phyloP scores from a whole-genome alignment of 2,113 vertebrate species.

The Menidia beryllina region DNA sequence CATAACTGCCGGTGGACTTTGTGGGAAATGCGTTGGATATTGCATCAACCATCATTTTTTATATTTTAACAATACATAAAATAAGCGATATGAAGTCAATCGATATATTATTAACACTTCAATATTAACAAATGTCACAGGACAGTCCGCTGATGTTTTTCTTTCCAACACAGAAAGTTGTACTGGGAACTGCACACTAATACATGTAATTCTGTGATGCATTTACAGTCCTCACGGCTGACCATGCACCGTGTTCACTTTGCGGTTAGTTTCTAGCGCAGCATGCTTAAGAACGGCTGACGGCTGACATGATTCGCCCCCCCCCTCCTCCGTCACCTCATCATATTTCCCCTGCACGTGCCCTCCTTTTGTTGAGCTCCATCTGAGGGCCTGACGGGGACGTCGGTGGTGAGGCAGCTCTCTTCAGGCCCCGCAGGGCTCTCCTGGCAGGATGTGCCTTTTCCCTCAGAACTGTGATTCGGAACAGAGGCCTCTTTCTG shows the following conservation, averaged over 20 bases:
- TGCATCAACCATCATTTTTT: constrained; percentile 43
- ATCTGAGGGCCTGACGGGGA: constrained; percentile 11
- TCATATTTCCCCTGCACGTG: constrained; percentile 59
- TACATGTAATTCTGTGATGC: constrained; percentile 10
- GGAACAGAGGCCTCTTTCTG: constrained; percentile 29
- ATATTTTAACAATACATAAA: constrained; percentile 85
- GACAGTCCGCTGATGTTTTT: constrained; percentile 86
- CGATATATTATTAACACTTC: constrained; percentile 79
- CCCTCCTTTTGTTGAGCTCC: constrained; percentile 41
- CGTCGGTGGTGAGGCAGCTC: constrained; percentile 15
- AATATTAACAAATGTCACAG: constrained; percentile 66
- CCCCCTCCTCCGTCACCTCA: constrained; percentile 33
- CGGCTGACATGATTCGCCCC: no score
- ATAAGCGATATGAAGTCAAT: constrained; percentile 49
- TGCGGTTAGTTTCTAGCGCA: no score
- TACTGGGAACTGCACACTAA: constrained; percentile 46
- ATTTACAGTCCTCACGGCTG: constrained; percentile 34
- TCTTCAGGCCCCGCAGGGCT: constrained; percentile 25
- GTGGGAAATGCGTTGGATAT: constrained; percentile 18
- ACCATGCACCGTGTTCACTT: constrained; percentile 33
- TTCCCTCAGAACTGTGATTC: constrained; percentile 37
- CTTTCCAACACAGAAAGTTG: constrained; percentile 84
- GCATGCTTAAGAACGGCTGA: no score
- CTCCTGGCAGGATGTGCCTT: constrained; percentile 79
- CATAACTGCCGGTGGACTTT: constrained; percentile 1